A percentile compares a stretch with the other conserved stretches of the same genome.
These are phyloP conservation scores for Uropetala carovei DNA, from an alignment of 2,888 invertebrate genomes.

Conservation along the genomic window DNA sequence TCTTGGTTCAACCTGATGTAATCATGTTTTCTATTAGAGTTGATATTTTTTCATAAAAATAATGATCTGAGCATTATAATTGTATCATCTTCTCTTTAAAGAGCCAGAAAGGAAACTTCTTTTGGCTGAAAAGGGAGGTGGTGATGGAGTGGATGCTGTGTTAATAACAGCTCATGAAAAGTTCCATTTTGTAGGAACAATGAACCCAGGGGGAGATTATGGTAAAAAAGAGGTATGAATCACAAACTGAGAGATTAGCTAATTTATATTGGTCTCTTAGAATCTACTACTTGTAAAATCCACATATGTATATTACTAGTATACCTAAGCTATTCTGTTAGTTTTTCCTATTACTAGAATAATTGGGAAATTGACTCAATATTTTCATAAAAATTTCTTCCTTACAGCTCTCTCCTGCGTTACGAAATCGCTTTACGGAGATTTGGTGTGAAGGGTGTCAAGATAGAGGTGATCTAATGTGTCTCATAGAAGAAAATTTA, in stretches of 20 bases:
- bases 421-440: conserved; percentile 98
- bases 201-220: conserved; percentile 99
- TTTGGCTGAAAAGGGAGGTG: conserved; percentile 91
- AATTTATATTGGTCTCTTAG: not conserved
- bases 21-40: too few relatives aligned
- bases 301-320: not conserved
- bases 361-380: not conserved
- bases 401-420: conserved; percentile 90
- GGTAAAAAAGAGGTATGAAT: conserved; percentile 93
- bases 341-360: not conserved
- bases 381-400: not conserved
- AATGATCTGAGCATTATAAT: not conserved
- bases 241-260: not conserved
- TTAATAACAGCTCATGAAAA: conserved; percentile 82
- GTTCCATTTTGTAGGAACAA: conserved; percentile 96
- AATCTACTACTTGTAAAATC: not conserved
- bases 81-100: conserved; percentile 71
- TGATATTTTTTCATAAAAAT: not conserved
- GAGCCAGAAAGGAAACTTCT: conserved; percentile 94
- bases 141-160: conserved; percentile 76
- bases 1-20: too few relatives aligned
- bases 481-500: conserved; percentile 90
- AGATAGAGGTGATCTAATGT: conserved; percentile 84
- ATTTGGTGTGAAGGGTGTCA: conserved; percentile 95
- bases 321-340: not conserved